Conservation (phyloP, 2,797 vertebrate species). For the Perodicticus potto region DNA sequence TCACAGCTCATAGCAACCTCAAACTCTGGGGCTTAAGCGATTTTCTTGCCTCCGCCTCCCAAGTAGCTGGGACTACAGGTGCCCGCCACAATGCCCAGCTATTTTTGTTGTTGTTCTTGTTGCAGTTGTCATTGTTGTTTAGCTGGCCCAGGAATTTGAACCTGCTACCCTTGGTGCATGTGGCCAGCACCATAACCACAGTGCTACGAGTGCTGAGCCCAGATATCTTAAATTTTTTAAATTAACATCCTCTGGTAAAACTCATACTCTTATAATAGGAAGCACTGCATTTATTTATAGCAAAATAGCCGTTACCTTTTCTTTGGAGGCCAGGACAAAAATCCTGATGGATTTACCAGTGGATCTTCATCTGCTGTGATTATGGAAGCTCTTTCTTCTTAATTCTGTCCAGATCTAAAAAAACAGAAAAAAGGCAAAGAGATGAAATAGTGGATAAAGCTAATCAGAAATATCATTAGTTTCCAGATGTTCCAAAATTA, state of each 20-base stretch:
- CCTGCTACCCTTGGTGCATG: too few species aligned
- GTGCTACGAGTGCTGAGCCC: too few species aligned
- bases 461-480: slow-evolving; percentile 62
- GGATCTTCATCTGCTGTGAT: slow-evolving; percentile 88
- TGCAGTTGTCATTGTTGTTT: too few species aligned
- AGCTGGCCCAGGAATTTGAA: too few species aligned
- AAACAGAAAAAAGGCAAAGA: not conserved
- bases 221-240: slow-evolving; percentile 28
- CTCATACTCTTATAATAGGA: not conserved
- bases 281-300: not conserved
- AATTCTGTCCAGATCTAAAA: slow-evolving; percentile 68
- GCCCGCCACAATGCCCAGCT: too few species aligned
- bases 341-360: slow-evolving; percentile 83
- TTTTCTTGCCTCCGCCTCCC: too few species aligned
- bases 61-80: too few species aligned
- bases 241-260: slow-evolving; percentile 16
- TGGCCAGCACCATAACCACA: too few species aligned
- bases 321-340: slow-evolving; percentile 83
- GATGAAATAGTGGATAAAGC: slow-evolving; percentile 69
- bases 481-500: slow-evolving; percentile 35
- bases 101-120: too few species aligned
- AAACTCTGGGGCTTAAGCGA: too few species aligned
- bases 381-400: slow-evolving; percentile 78
- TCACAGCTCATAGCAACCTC: too few species aligned
- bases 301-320: slow-evolving; percentile 73